phyloP scores from a whole-genome alignment of 2,797 vertebrate species.

The Mionectes olivaceus region DNA sequence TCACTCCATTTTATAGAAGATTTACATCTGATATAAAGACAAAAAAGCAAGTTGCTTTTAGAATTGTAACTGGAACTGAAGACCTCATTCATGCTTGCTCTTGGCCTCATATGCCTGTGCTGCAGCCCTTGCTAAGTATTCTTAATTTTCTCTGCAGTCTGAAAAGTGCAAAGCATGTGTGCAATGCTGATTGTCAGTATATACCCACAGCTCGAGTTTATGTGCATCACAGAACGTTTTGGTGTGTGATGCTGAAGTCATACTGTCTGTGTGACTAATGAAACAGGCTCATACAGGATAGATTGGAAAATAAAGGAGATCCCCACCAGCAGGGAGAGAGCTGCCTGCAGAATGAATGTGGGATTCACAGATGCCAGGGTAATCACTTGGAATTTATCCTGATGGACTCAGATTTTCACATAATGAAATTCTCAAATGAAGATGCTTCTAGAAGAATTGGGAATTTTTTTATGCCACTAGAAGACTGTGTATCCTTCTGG shows the following conservation, averaged over 20 bases:
- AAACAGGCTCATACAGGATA: background rate
- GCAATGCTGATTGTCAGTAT: background rate
- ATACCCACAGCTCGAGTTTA: background rate
- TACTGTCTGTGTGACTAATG: background rate
- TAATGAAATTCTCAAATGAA: background rate
- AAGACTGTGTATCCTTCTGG: background rate
- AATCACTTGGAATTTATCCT: background rate
- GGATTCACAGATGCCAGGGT: background rate
- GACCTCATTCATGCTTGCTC: background rate
- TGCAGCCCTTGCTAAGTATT: background rate
- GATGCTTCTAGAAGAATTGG: background rate
- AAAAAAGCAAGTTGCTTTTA: background rate
- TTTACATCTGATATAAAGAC: background rate
- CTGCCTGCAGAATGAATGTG: background rate
- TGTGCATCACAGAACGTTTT: accelerated
- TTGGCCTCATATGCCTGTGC: background rate
- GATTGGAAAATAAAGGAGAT: background rate
- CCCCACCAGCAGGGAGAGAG: background rate
- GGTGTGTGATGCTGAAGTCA: background rate
- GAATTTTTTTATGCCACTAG: background rate
- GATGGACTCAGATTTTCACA: background rate
- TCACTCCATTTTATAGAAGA: background rate
- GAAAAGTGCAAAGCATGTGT: background rate
- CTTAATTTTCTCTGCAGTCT: background rate
- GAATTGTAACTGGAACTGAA: background rate